A percentile compares a stretch with the other conserved stretches of the same genome.
phyloP scores from a whole-genome alignment of 2,797 vertebrate species.

The Cyprinella venusta region DNA sequence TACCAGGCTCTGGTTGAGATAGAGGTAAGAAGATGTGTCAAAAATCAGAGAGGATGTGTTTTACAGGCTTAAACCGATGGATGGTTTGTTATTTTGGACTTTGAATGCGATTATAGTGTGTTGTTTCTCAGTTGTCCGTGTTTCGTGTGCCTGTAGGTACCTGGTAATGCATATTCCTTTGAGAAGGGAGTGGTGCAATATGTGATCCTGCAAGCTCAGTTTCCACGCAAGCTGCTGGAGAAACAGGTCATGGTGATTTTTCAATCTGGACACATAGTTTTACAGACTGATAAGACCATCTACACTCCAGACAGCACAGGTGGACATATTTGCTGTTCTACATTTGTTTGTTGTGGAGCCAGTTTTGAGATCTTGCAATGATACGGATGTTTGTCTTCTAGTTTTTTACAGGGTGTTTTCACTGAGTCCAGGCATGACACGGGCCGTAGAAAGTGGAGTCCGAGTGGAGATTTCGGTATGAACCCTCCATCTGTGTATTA shows the following conservation, averaged over 20 bases:
- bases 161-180: conserved; percentile 18
- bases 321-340: neutral
- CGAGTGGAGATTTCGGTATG: conserved; percentile 71
- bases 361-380: neutral
- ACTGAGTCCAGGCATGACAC: conserved; percentile 69
- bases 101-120: neutral
- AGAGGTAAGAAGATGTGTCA: conserved; percentile 20
- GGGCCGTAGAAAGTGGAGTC: conserved; percentile 55
- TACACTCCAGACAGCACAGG: conserved; percentile 56
- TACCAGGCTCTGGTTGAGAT: conserved; percentile 50
- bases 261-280: conserved; percentile 61
- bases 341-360: neutral
- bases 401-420: conserved; percentile 75
- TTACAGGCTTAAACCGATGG: no score
- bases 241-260: conserved; percentile 58
- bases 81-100: neutral
- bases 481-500: neutral
- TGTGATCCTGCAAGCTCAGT: conserved; percentile 55
- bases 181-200: conserved; percentile 53
- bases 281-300: conserved; percentile 64
- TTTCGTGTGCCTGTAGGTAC: conserved; percentile 10
- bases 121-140: neutral
- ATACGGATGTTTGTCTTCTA: conserved; percentile 37
- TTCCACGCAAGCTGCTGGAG: conserved; percentile 46
- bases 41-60: neutral